A percentile compares a stretch with the other conserved stretches of the same genome.
phyloP scores from a whole-genome alignment of 1,140 invertebrate genomes.

The Hyphantria cunea region DNA sequence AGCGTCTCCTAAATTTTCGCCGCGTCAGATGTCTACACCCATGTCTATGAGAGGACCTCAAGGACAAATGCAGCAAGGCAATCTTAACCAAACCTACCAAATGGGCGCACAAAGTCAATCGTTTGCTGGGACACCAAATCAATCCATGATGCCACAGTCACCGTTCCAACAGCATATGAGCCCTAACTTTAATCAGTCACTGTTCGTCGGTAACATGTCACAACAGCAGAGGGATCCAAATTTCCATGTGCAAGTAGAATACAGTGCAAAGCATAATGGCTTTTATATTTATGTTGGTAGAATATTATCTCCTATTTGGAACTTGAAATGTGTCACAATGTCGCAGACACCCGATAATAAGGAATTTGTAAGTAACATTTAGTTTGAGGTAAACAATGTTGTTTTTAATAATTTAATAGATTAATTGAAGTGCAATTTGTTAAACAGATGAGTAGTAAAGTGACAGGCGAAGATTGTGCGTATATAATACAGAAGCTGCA shows the following conservation, averaged over 20 bases:
- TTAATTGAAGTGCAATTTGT: slow-evolving; percentile 11
- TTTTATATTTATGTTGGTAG: slow-evolving; percentile 95
- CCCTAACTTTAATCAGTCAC: slow-evolving; percentile 65
- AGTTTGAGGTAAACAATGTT: background rate
- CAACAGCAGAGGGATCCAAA: slow-evolving; percentile 65
- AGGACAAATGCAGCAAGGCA: slow-evolving; percentile 56
- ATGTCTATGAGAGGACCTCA: slow-evolving; percentile 70
- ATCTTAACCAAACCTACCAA: slow-evolving; percentile 64
- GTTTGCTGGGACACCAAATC: slow-evolving; percentile 48
- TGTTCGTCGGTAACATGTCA: slow-evolving; percentile 58
- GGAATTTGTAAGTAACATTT: slow-evolving; percentile 80
- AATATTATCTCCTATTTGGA: slow-evolving; percentile 92
- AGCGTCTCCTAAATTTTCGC: slow-evolving; percentile 78
- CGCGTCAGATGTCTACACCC: slow-evolving; percentile 78
- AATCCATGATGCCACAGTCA: slow-evolving; percentile 55
- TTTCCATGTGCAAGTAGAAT: slow-evolving; percentile 82
- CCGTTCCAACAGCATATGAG: slow-evolving; percentile 63
- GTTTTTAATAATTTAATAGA: slow-evolving; percentile 5
- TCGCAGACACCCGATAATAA: slow-evolving; percentile 82
- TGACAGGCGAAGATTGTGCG: slow-evolving; percentile 78
- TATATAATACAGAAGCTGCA: slow-evolving; percentile 77
- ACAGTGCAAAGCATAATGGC: slow-evolving; percentile 95
- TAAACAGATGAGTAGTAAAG: slow-evolving; percentile 75
- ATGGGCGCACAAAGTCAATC: slow-evolving; percentile 61
- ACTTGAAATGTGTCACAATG: slow-evolving; percentile 87